Conservation (phyloP, 2,888 invertebrate species). For the Euzophera pinguis region DNA sequence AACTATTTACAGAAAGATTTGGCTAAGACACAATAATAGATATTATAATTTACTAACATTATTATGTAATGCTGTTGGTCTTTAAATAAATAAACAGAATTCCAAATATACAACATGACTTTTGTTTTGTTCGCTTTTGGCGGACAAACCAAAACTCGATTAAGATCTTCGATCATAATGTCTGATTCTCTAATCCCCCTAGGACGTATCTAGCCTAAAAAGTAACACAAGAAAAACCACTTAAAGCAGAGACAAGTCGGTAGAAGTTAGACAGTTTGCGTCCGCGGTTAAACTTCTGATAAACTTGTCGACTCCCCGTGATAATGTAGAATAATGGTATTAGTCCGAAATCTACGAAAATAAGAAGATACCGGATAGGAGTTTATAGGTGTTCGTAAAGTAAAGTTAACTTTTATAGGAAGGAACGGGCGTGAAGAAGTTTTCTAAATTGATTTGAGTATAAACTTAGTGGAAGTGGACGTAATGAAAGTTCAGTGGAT, state of each 20-base stretch:
- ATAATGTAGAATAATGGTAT: constrained; percentile 68
- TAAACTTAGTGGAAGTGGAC: constrained; percentile 28
- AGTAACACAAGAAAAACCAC: constrained; percentile 1
- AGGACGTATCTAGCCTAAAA: not conserved
- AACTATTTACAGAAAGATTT: no score
- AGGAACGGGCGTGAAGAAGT: constrained; percentile 46
- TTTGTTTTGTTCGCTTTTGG: no score
- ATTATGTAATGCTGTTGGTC: no score
- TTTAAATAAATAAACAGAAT: no score
- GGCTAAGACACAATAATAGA: no score
- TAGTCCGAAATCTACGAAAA: constrained; percentile 47
- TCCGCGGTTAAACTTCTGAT: constrained; percentile 41
- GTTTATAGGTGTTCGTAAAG: constrained; percentile 53
- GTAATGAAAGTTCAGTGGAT: not conserved
- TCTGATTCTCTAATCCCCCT: no score
- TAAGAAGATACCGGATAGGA: constrained; percentile 60
- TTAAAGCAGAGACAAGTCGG: not conserved
- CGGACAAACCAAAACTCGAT: no score
- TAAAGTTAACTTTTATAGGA: constrained; percentile 60
- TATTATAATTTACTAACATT: no score
- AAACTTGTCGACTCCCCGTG: constrained; percentile 56
- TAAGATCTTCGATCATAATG: no score
- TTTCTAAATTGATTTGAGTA: constrained; percentile 41
- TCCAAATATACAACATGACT: no score
- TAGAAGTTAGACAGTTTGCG: constrained; percentile 17